Conservation (phyloP, 2,797 vertebrate genomes). For the Ambastaia sidthimunki region DNA sequence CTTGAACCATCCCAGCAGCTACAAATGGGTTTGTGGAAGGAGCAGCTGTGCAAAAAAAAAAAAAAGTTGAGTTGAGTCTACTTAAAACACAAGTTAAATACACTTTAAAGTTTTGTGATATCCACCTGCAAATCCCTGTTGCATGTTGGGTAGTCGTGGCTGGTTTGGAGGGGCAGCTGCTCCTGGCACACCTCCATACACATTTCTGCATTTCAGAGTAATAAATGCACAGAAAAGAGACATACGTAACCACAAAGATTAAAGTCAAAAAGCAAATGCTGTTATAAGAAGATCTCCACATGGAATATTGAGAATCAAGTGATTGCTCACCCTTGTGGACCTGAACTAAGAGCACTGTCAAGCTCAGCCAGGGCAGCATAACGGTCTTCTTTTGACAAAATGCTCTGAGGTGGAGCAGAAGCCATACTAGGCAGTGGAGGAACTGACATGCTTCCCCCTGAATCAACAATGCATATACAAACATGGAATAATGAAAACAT, state of each 20-base stretch:
- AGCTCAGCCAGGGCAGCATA: slow-evolving; percentile 92
- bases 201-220: slow-evolving; percentile 77
- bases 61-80: not conserved
- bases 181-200: slow-evolving; percentile 89
- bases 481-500: not conserved
- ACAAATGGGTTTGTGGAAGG: slow-evolving; percentile 96
- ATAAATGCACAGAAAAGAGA: slow-evolving; percentile 38
- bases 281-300: not conserved
- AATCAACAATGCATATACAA: slow-evolving; percentile 14
- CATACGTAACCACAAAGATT: not conserved
- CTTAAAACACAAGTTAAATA: not conserved
- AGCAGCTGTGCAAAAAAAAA: slow-evolving; percentile 76
- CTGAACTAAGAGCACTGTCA: slow-evolving; percentile 89
- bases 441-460: slow-evolving; percentile 74
- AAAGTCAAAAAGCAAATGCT: not conserved
- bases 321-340: slow-evolving; percentile 73
- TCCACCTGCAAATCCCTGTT: slow-evolving; percentile 90
- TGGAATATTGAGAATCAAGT: not conserved
- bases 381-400: slow-evolving; percentile 83
- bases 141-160: slow-evolving; percentile 84
- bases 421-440: slow-evolving; percentile 77
- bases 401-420: slow-evolving; percentile 75
- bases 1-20: slow-evolving; percentile 85
- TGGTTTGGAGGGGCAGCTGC: slow-evolving; percentile 86
- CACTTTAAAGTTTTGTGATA: not conserved